These are phyloP conservation scores for Oligia latruncula DNA, from an alignment of 2,888 invertebrate species.

Conservation along the genomic window DNA sequence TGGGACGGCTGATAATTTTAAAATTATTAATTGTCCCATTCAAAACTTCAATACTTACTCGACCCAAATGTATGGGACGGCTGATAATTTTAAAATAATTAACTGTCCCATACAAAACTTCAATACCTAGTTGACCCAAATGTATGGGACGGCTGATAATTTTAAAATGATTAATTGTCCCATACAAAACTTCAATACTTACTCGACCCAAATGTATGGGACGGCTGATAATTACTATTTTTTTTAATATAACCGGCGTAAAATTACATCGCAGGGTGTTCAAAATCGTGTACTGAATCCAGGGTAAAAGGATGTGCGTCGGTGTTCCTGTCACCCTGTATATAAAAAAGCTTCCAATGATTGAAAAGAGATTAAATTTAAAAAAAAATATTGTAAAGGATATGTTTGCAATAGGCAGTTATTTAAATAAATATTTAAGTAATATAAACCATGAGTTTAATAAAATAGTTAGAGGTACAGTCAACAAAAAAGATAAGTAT, in stretches of 20 bases:
- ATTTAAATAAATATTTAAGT: neutral
- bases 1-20: neutral
- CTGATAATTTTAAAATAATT: neutral
- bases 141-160: neutral
- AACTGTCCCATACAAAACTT: neutral
- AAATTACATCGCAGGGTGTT: too few species aligned
- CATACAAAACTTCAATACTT: neutral
- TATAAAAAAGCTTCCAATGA: neutral
- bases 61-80: neutral
- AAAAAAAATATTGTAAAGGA: neutral
- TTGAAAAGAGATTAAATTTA: neutral
- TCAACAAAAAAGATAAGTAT: too few species aligned
- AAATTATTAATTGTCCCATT: neutral
- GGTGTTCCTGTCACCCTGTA: too few species aligned
- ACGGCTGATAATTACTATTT: too few species aligned
- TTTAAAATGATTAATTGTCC: neutral
- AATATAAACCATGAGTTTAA: neutral
- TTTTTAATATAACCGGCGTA: too few species aligned
- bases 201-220: neutral
- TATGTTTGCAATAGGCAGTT: constrained; percentile 2
- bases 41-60: neutral
- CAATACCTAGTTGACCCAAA: neutral
- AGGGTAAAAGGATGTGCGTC: too few species aligned
- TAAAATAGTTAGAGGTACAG: too few species aligned
- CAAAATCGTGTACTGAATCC: too few species aligned